phyloP scores from a whole-genome alignment of 2,113 vertebrate genomes.

The Podocnemis expansa region DNA sequence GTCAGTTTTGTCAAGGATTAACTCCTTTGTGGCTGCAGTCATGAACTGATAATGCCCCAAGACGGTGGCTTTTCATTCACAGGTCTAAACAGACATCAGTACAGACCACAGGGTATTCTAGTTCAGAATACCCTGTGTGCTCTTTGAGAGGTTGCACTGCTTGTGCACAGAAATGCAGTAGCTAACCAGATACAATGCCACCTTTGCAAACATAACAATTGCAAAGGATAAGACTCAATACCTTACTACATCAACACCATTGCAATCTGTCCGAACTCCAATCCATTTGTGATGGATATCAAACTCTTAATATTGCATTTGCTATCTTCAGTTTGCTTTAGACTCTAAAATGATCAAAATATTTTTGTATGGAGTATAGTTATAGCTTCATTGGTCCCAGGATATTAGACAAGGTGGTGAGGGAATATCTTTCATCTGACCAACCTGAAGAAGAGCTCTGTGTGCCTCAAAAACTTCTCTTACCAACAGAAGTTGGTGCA shows the following conservation, averaged over 20 bases:
- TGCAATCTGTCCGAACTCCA: not conserved
- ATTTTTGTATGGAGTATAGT: not conserved
- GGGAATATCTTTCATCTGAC: not conserved
- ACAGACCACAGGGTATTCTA: not conserved
- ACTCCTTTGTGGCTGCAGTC: no score
- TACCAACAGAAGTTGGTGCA: not conserved
- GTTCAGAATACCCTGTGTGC: not conserved
- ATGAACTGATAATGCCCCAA: not conserved
- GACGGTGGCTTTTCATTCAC: not conserved
- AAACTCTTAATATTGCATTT: not conserved
- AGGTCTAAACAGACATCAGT: not conserved
- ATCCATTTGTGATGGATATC: not conserved
- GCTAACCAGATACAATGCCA: not conserved
- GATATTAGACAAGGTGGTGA: not conserved
- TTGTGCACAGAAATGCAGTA: not conserved
- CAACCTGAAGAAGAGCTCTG: not conserved
- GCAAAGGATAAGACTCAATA: not conserved
- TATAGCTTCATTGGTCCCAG: not conserved
- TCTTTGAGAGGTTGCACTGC: not conserved
- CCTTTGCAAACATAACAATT: not conserved
- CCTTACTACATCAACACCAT: not conserved
- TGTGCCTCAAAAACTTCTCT: not conserved
- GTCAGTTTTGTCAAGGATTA: not conserved
- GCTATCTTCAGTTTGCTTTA: not conserved
- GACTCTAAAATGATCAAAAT: not conserved